Percentiles rank a stretch among this genome's conserved stretches.
These are phyloP conservation scores for Mamestra configurata DNA, from an alignment of 1,140 invertebrate species.

Conservation along the genomic window DNA sequence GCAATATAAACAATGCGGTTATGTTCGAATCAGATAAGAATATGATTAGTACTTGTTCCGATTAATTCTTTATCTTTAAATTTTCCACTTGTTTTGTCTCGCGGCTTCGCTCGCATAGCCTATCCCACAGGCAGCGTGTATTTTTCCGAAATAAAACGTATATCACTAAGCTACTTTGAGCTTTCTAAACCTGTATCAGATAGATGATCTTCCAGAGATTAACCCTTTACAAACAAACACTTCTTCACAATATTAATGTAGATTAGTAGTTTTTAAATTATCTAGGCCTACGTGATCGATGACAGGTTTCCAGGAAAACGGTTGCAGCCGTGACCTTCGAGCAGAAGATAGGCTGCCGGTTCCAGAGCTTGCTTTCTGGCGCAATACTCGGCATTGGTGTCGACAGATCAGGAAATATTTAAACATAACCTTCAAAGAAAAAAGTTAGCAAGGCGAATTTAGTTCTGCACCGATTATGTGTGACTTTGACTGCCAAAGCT, in stretches of 20 bases:
- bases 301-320: constrained; percentile 57
- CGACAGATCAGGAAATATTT: constrained; percentile 64
- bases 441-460: constrained; percentile 60
- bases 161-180: no score
- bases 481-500: constrained; percentile 26
- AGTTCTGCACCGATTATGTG: constrained; percentile 37
- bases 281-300: constrained; percentile 55
- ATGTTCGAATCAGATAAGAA: not conserved
- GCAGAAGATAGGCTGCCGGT: constrained; percentile 50
- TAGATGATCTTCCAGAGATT: no score
- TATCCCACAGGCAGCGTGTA: no score
- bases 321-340: constrained; percentile 51
- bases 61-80: no score
- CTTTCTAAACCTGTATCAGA: no score
- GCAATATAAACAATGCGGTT: not conserved
- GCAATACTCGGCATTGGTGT: constrained; percentile 60
- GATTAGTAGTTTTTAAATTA: no score
- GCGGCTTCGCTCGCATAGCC: no score
- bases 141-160: no score
- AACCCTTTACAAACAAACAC: no score
- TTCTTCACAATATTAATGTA: no score
- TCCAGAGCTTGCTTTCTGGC: constrained; percentile 64
- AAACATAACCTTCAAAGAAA: constrained; percentile 60
- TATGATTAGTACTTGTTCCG: not conserved
- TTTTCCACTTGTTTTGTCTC: no score